Evolutionary conservation across 2,888 invertebrate genomes (phyloP).

Genomic region (Drosophila buzzatii): DNA sequence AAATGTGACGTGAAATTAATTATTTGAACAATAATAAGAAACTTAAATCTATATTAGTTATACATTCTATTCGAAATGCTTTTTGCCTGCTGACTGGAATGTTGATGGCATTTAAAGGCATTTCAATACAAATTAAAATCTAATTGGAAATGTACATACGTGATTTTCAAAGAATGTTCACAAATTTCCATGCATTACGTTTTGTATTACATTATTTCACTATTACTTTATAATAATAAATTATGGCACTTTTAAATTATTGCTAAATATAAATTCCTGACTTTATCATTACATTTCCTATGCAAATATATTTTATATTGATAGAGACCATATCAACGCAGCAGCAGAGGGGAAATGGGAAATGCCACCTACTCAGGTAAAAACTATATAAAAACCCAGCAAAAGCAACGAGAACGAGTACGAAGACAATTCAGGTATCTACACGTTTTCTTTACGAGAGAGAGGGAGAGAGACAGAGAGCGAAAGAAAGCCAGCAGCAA

Average conservation of each 20-base stretch:
- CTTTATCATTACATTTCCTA: slow-evolving; percentile 2
- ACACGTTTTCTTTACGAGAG: slow-evolving; percentile 20
- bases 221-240: no score
- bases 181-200: neutral
- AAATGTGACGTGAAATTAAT: no score
- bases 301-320: slow-evolving; percentile 3
- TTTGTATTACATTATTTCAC: neutral
- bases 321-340: neutral
- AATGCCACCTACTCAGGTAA: slow-evolving; percentile 2
- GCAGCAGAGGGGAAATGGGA: slow-evolving; percentile 13
- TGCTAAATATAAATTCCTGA: neutral
- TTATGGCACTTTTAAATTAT: neutral
- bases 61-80: no score
- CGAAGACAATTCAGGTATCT: slow-evolving; percentile 53
- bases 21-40: no score
- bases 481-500: slow-evolving; percentile 13
- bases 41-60: no score
- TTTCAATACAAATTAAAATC: neutral
- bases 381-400: slow-evolving; percentile 15
- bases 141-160: slow-evolving; percentile 1
- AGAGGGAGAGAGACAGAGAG: slow-evolving; percentile 2
- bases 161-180: neutral
- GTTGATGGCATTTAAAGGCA: neutral
- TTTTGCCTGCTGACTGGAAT: neutral
- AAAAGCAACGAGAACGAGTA: slow-evolving; percentile 47